Conservation (phyloP, 2,797 vertebrate genomes). For the Xerus rutilus region DNA sequence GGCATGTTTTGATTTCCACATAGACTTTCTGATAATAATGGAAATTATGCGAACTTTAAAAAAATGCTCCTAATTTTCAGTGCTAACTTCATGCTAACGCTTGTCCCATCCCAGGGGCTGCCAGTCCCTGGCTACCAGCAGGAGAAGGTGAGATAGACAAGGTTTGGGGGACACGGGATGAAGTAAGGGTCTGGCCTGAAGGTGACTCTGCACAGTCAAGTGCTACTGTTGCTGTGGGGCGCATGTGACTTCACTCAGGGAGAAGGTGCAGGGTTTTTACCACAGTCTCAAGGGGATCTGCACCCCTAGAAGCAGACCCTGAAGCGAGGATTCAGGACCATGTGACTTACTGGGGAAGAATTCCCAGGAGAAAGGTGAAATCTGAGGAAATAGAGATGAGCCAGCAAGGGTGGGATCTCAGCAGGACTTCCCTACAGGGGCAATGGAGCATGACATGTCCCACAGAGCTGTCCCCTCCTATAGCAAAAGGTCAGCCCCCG, state of each 20-base stretch:
- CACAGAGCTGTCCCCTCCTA: background rate
- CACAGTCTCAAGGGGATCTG: background rate
- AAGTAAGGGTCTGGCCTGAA: background rate
- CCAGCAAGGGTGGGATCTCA: background rate
- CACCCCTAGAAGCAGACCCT: slow-evolving; percentile 1
- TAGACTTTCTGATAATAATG: slow-evolving; percentile 47
- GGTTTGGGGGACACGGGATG: background rate
- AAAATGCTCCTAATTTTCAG: background rate
- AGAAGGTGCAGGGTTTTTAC: background rate
- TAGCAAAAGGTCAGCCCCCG: background rate
- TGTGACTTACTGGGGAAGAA: background rate
- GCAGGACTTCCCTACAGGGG: background rate
- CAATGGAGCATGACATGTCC: background rate
- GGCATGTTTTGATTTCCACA: slow-evolving; percentile 45
- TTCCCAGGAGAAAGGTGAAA: background rate
- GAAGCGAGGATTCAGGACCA: background rate
- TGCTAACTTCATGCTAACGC: background rate
- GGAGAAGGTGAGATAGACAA: background rate
- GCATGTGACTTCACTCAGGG: background rate
- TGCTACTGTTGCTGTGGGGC: too few species aligned
- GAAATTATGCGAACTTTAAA: background rate
- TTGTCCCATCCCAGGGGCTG: background rate
- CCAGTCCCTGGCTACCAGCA: background rate
- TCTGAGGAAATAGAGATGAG: background rate
- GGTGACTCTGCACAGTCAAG: background rate